Evolutionary conservation across 2,888 invertebrate species (phyloP), one percentile per base, ranked within the genome.

Genomic region (Polymixis lichenea): DNA sequence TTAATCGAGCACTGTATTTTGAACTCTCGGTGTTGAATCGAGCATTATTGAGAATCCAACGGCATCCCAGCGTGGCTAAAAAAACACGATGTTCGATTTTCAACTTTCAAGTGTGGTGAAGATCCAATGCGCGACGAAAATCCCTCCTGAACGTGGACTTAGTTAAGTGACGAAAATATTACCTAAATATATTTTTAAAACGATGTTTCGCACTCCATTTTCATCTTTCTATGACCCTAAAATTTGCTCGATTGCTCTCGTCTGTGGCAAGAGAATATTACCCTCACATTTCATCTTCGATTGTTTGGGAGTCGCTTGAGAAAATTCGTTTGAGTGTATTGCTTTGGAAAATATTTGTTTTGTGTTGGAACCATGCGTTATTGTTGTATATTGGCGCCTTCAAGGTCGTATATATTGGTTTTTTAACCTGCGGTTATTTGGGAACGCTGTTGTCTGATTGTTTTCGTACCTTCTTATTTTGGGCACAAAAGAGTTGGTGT

Each of bases 201-300:
- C 25, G 22, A 6, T 32, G 13, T 15, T 53, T 43, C 2, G 43
- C 43, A 56, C 55, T 77, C 68, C 60, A 56, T 72, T 82, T 68
- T 32, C 15, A 60, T 25, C 3, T 70, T 25, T 68, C 25, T n/a
- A 46, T 22, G 53, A 38, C 60, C 68, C 55, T 43, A 74, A 80
- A 82, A 75, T 82, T 82, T 85, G 74, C 67, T 73, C 77, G 76
- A 84, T 84, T 77, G 87, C 81, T 77, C 76, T 82, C 82, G 56
- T 87, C 76, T 84, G 80, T 75, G 75, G 72, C 70, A 55, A 53
- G 53, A 72, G 80, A 74, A 77, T 80, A 88, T 87, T 86, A 77
- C 85, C 75, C 78, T 78, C 79, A 83, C 85, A 86, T 85, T 86
- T 88, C 87, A 85, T 86, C 77, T 84, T 82, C 81, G 82, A 85